These are phyloP conservation scores for Dynastes grantii DNA, from an alignment of 2,888 invertebrate genomes.

Conservation along the genomic window DNA sequence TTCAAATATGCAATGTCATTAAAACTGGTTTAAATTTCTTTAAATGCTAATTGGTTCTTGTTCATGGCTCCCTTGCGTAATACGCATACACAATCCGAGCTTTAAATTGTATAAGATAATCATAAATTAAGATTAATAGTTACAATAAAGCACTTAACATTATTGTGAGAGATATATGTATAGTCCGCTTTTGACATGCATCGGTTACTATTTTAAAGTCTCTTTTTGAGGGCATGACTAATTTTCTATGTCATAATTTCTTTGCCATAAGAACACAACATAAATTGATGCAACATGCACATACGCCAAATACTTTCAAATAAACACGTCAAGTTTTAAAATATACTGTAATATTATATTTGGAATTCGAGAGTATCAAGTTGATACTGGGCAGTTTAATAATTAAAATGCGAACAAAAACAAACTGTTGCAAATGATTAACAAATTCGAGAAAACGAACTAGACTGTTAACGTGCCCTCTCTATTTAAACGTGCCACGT, in stretches of 20 bases:
- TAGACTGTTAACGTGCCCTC: too few relatives aligned
- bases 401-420: too few relatives aligned
- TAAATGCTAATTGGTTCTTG: constrained; percentile 31
- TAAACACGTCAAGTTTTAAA: too few relatives aligned
- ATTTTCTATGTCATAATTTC: background rate
- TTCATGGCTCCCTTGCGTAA: constrained; percentile 31
- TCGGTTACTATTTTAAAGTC: background rate
- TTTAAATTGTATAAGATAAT: constrained; percentile 37
- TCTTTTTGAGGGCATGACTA: background rate
- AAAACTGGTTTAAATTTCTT: constrained; percentile 35
- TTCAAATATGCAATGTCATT: constrained; percentile 32
- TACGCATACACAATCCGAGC: constrained; percentile 12
- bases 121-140: constrained; percentile 41
- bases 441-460: too few relatives aligned
- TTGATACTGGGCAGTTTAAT: too few relatives aligned
- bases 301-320: too few relatives aligned
- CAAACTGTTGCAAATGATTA: too few relatives aligned
- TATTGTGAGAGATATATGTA: background rate
- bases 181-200: background rate
- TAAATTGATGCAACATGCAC: too few relatives aligned
- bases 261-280: too few relatives aligned
- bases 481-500: too few relatives aligned
- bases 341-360: too few relatives aligned
- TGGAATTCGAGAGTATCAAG: too few relatives aligned
- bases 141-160: constrained; percentile 38